Evolutionary conservation across 2,113 vertebrate species (phyloP).

Genomic region (Sorex fumeus): DNA sequence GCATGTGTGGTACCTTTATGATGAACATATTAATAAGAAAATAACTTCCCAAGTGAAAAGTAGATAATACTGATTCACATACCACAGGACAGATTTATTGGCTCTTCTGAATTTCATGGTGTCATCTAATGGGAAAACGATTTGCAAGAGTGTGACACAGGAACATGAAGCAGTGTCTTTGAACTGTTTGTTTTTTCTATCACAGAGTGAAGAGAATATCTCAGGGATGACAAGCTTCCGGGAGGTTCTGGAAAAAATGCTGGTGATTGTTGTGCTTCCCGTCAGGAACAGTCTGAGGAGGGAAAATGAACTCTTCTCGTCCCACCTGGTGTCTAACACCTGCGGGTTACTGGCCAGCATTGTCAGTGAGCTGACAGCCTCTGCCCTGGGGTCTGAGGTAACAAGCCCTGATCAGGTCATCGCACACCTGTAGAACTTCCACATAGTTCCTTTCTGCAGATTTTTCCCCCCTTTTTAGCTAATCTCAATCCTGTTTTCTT

Average conservation of each 20-base stretch:
- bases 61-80: background rate
- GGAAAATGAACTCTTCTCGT: slow-evolving; percentile 97
- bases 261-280: slow-evolving; percentile 98
- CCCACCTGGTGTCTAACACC: slow-evolving; percentile 98
- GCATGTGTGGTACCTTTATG: background rate
- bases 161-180: background rate
- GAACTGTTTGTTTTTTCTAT: background rate
- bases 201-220: slow-evolving; percentile 97
- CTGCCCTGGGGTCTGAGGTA: slow-evolving; percentile 98
- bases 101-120: slow-evolving; percentile 3
- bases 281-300: slow-evolving; percentile 97
- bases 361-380: slow-evolving; percentile 98
- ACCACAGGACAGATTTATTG: background rate
- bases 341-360: slow-evolving; percentile 97
- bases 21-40: slow-evolving; percentile 24
- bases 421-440: background rate
- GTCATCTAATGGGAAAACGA: background rate
- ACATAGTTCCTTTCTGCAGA: background rate
- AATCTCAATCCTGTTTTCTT: background rate
- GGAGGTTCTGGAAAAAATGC: slow-evolving; percentile 98
- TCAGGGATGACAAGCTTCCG: slow-evolving; percentile 98
- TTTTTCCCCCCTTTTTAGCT: background rate
- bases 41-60: slow-evolving; percentile 13
- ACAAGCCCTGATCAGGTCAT: background rate
- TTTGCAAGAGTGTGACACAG: background rate